These are phyloP conservation scores for Chloromyia formosa DNA, from an alignment of 2,888 invertebrate genomes.

Conservation along the genomic window DNA sequence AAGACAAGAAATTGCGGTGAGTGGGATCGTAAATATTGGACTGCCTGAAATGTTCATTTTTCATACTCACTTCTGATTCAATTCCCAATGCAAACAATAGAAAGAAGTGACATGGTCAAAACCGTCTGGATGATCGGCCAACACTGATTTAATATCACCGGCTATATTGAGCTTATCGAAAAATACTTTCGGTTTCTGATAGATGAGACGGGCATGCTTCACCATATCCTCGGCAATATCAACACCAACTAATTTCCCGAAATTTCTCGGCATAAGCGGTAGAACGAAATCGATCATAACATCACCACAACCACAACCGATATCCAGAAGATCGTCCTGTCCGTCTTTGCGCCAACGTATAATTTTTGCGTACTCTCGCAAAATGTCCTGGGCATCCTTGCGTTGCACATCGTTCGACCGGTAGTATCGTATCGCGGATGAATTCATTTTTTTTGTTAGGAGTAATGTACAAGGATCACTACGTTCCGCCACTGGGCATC, in stretches of 20 bases:
- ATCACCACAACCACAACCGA: slow-evolving; percentile 80
- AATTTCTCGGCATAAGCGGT: slow-evolving; percentile 69
- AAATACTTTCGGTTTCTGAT: slow-evolving; percentile 64
- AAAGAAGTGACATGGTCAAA: slow-evolving; percentile 80
- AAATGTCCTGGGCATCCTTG: slow-evolving; percentile 70
- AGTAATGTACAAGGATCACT: too few relatives aligned
- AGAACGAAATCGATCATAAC: slow-evolving; percentile 73
- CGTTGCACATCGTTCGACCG: slow-evolving; percentile 75
- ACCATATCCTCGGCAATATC: slow-evolving; percentile 80
- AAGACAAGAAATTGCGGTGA: not conserved
- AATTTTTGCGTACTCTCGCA: slow-evolving; percentile 70
- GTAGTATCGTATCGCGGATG: slow-evolving; percentile 72
- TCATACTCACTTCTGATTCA: slow-evolving; percentile 72
- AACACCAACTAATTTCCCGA: slow-evolving; percentile 68
- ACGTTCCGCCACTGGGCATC: too few relatives aligned
- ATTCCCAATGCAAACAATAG: slow-evolving; percentile 83
- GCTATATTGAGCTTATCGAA: slow-evolving; percentile 69
- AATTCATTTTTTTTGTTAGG: slow-evolving; percentile 14
- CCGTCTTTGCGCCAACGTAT: slow-evolving; percentile 68
- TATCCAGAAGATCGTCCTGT: slow-evolving; percentile 70
- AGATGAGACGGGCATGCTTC: slow-evolving; percentile 69
- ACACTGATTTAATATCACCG: slow-evolving; percentile 63
- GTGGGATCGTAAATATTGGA: too few relatives aligned
- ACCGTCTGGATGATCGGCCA: slow-evolving; percentile 61
- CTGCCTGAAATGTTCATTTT: too few relatives aligned